Conservation (phyloP, 1,140 invertebrate species). For the Camponotus vicinus region DNA sequence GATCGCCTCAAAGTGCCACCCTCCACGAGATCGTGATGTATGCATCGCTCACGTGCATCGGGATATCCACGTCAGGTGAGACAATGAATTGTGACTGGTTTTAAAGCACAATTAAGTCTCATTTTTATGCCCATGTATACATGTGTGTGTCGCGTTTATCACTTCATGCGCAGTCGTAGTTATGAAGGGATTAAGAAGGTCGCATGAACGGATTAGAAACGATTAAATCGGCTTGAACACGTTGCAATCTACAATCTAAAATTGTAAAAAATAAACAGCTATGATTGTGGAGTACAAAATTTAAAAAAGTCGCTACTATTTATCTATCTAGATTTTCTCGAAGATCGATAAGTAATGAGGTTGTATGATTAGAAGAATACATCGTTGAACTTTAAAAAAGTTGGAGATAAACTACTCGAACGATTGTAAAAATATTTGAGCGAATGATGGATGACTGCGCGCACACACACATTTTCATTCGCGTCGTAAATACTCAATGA, state of each 20-base stretch:
- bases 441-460: neutral
- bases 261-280: neutral
- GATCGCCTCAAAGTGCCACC: conserved; percentile 22
- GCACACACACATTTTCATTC: conserved; percentile 11
- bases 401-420: neutral
- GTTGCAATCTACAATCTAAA: neutral
- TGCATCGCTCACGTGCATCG: conserved; percentile 39
- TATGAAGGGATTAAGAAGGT: conserved; percentile 10
- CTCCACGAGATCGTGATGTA: neutral
- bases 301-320: neutral
- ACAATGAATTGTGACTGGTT: conserved; percentile 35
- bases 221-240: neutral
- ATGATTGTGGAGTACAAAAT: neutral
- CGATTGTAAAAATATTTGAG: conserved; percentile 4
- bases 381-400: neutral
- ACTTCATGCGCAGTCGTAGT: neutral
- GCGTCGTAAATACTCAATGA: conserved; percentile 4
- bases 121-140: neutral
- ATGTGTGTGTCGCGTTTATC: conserved; percentile 17
- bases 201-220: conserved; percentile 24
- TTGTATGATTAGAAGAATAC: neutral
- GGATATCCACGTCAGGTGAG: conserved; percentile 35
- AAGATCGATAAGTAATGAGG: neutral
- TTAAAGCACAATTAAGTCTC: conserved; percentile 19
- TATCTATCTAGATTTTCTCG: neutral